Evolutionary conservation across 2,888 invertebrate genomes (phyloP).

Genomic region (Penaeus monodon): DNA sequence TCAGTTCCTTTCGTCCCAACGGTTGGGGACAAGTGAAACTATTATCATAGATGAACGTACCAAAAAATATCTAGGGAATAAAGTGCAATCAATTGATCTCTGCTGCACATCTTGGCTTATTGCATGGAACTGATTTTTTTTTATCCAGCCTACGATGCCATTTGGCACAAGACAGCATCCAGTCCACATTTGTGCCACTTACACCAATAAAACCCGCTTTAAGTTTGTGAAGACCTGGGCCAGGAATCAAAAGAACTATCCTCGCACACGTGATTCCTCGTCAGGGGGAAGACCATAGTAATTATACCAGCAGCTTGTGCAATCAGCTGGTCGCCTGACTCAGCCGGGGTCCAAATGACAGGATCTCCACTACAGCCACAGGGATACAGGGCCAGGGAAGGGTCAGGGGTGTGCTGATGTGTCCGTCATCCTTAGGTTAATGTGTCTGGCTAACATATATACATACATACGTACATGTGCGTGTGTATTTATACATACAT

Average conservation of each 20-base stretch:
- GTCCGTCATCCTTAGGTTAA: no score
- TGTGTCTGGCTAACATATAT: no score
- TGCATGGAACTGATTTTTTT: not conserved
- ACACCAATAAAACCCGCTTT: conserved; percentile 61
- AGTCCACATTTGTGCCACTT: conserved; percentile 59
- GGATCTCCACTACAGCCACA: no score
- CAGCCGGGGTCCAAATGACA: conserved; percentile 37
- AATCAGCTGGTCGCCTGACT: conserved; percentile 57
- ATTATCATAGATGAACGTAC: no score
- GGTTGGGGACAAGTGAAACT: no score
- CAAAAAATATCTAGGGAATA: no score
- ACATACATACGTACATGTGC: no score
- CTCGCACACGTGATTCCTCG: conserved; percentile 59
- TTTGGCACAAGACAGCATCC: conserved; percentile 49
- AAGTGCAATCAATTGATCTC: conserved; percentile 8
- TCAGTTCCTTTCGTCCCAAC: no score
- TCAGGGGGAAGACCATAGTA: conserved; percentile 62
- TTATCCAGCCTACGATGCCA: conserved; percentile 38
- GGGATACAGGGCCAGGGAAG: no score
- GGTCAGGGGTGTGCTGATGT: not conserved
- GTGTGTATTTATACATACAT: no score
- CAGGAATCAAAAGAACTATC: conserved; percentile 58
- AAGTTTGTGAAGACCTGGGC: conserved; percentile 61
- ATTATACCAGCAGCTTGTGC: conserved; percentile 53
- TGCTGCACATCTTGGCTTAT: conserved; percentile 22